phyloP scores from a whole-genome alignment of 23 tunicate species.

The Trididemnum clinides region DNA sequence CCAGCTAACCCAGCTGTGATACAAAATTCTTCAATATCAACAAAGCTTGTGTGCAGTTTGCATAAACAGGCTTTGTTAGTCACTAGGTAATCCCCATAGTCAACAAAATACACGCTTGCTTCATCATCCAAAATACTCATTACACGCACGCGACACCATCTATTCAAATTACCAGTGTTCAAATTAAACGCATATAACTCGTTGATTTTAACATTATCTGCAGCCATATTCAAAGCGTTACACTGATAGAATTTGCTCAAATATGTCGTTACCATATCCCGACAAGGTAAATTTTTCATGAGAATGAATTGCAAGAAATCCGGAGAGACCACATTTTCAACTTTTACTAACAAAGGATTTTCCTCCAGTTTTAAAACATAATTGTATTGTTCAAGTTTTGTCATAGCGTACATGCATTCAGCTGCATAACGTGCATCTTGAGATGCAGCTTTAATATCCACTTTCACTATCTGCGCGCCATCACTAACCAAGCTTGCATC shows the following conservation, averaged over 20 bases:
- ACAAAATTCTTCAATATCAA: not conserved
- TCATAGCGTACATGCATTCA: not conserved
- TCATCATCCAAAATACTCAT: not conserved
- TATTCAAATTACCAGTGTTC: not conserved
- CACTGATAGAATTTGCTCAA: constrained; percentile 28
- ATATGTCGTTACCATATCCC: not conserved
- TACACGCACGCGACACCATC: constrained; percentile 41
- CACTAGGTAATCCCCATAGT: constrained; percentile 35
- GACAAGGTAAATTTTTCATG: constrained; percentile 19
- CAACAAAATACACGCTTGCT: constrained; percentile 46
- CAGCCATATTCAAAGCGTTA: not conserved
- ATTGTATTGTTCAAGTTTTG: not conserved
- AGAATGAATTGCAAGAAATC: constrained; percentile 29
- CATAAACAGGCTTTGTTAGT: not conserved
- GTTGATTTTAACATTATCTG: not conserved
- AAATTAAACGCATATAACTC: constrained; percentile 42
- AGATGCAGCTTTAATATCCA: not conserved
- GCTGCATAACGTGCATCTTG: not conserved
- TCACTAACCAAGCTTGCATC: too few species aligned
- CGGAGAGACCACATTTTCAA: constrained; percentile 35
- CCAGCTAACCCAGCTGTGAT: constrained; percentile 41
- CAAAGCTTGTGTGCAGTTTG: not conserved
- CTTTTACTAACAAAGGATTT: constrained; percentile 24
- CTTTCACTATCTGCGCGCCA: too few species aligned
- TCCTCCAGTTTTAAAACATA: constrained; percentile 8